These are phyloP conservation scores for Xenopus borealis DNA, from an alignment of 2,113 vertebrate genomes.

Conservation along the genomic window DNA sequence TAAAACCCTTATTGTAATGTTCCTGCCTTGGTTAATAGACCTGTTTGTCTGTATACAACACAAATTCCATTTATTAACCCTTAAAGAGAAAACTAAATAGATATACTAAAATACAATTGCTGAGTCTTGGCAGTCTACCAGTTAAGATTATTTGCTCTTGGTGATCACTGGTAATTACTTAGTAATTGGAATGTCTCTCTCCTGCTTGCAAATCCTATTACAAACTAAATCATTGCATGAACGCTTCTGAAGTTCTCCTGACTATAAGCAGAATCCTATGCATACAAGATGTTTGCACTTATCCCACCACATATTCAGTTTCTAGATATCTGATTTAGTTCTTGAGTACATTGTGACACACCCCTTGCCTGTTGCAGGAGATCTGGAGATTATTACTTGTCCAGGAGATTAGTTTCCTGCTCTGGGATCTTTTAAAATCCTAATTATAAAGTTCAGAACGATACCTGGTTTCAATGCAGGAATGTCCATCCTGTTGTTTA, in stretches of 20 bases:
- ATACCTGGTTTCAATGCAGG: background rate
- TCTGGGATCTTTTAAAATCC: background rate
- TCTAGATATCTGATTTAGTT: conserved; percentile 28
- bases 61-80: background rate
- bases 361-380: conserved; percentile 10
- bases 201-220: conserved; percentile 42
- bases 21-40: background rate
- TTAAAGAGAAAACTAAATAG: background rate
- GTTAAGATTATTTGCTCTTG: conserved; percentile 40
- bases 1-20: conserved; percentile 19
- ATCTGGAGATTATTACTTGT: conserved; percentile 22
- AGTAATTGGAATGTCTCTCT: conserved; percentile 41
- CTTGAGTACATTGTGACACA: conserved; percentile 21
- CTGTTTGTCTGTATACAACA: background rate
- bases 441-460: background rate
- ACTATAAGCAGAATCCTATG: conserved; percentile 23
- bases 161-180: conserved; percentile 33
- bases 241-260: conserved; percentile 26
- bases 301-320: conserved; percentile 8
- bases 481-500: background rate
- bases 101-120: background rate
- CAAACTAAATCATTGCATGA: conserved; percentile 30
- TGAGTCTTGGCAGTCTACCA: background rate
- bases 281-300: conserved; percentile 24
- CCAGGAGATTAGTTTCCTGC: conserved; percentile 12